Evolutionary conservation across 2,888 invertebrate genomes (phyloP).

Genomic region (Sesia apiformis): DNA sequence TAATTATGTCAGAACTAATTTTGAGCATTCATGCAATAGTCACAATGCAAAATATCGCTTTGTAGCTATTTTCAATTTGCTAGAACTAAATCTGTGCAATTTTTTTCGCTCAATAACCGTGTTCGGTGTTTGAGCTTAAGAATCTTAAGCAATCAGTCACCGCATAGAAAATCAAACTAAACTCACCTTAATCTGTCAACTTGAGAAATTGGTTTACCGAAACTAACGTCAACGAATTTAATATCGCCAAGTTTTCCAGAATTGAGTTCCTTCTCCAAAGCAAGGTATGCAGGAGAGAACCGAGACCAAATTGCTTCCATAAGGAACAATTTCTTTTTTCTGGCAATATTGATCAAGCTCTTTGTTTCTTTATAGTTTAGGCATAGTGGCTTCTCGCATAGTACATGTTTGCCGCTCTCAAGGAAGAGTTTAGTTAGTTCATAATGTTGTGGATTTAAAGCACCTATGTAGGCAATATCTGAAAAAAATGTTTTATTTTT

Average conservation of each 20-base stretch:
- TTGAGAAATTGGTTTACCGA: slow-evolving; percentile 76
- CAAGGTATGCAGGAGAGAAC: slow-evolving; percentile 84
- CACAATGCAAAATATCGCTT: no score
- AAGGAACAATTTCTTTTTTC: slow-evolving; percentile 81
- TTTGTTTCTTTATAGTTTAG: slow-evolving; percentile 84
- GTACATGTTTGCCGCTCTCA: slow-evolving; percentile 86
- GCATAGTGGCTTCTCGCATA: slow-evolving; percentile 93
- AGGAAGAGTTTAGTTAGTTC: slow-evolving; percentile 82
- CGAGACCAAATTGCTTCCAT: slow-evolving; percentile 96
- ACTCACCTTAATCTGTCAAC: slow-evolving; percentile 39
- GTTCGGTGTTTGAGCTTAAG: no score
- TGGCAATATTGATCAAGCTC: slow-evolving; percentile 80
- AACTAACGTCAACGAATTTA: slow-evolving; percentile 77
- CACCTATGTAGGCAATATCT: slow-evolving; percentile 92
- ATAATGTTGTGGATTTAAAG: slow-evolving; percentile 84
- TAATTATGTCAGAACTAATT: no score
- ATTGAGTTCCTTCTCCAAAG: slow-evolving; percentile 78
- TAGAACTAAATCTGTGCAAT: no score
- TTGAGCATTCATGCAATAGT: no score
- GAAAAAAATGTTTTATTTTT: slow-evolving; percentile 15
- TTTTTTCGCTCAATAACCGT: no score
- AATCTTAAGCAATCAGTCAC: no score
- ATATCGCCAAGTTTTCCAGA: slow-evolving; percentile 81
- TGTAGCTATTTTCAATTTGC: no score
- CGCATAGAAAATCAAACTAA: background rate